These are phyloP conservation scores for Poecilobothrus nobilitatus DNA, from an alignment of 2,888 invertebrate species.

Conservation along the genomic window DNA sequence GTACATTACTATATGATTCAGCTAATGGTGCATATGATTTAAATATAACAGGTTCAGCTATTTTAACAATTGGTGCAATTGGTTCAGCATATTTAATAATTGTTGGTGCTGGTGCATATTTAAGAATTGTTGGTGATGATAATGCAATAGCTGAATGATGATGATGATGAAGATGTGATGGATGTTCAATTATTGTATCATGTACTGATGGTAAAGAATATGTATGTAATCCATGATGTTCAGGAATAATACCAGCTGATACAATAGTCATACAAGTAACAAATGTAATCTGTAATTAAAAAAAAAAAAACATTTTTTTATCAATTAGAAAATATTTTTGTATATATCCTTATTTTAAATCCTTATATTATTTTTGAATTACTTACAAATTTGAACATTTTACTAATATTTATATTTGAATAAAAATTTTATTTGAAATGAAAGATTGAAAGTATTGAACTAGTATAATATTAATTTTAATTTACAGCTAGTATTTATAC, in stretches of 20 bases:
- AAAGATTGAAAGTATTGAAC: neutral
- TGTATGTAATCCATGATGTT: neutral
- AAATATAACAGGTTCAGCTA: neutral
- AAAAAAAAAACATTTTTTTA: neutral
- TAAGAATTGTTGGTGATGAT: neutral
- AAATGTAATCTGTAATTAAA: neutral
- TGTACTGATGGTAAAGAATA: neutral
- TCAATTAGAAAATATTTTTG: no score
- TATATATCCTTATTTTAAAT: no score
- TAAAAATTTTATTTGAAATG: neutral
- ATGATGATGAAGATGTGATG: neutral
- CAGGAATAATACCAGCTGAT: neutral
- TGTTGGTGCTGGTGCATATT: neutral
- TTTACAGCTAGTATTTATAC: no score
- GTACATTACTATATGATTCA: conserved; percentile 3
- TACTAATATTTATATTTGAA: neutral
- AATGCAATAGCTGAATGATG: neutral
- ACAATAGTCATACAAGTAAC: neutral
- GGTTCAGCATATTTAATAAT: neutral
- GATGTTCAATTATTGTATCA: neutral
- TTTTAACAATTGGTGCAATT: neutral
- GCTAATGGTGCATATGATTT: conserved; percentile 3
- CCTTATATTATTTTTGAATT: no score
- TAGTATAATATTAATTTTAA: no score
- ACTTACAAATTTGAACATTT: neutral